Percentiles rank a stretch among this genome's conserved stretches.
These are phyloP conservation scores for Saccopteryx leptura DNA, from an alignment of 2,113 vertebrate species.

Conservation along the genomic window DNA sequence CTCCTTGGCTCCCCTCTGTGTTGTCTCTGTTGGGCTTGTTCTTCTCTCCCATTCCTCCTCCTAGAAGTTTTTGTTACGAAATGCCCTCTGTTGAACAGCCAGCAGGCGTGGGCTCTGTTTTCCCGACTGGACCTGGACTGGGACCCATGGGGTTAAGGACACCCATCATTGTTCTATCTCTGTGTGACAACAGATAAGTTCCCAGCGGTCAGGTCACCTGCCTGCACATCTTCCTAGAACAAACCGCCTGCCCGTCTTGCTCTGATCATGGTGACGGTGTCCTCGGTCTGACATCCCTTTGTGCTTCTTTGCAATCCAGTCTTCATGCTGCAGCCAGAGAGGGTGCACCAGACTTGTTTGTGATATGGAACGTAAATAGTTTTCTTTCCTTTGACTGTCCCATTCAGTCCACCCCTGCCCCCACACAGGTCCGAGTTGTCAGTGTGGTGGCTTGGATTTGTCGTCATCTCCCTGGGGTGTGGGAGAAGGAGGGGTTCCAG, in stretches of 20 bases:
- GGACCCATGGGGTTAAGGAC: background rate
- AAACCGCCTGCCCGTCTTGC: background rate
- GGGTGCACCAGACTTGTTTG: background rate
- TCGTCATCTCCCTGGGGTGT: background rate
- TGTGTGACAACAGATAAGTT: background rate
- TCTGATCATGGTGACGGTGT: background rate
- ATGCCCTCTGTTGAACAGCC: background rate
- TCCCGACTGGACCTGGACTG: background rate
- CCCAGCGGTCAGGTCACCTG: too few species aligned
- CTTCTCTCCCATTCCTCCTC: background rate
- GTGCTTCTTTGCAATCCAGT: background rate
- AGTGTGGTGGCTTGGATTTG: background rate
- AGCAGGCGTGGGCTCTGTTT: background rate
- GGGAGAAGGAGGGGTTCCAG: background rate
- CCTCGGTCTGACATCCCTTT: background rate
- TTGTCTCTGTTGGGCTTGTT: background rate
- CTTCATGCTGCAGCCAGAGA: background rate
- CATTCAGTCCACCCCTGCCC: background rate
- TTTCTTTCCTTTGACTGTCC: background rate
- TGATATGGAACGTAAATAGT: background rate
- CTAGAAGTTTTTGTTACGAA: background rate
- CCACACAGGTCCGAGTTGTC: background rate
- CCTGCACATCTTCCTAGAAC: background rate
- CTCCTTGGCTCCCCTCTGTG: background rate
- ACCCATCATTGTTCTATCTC: background rate